Evolutionary conservation across 2,888 invertebrate genomes (phyloP).

Genomic region (Amiota minor): DNA sequence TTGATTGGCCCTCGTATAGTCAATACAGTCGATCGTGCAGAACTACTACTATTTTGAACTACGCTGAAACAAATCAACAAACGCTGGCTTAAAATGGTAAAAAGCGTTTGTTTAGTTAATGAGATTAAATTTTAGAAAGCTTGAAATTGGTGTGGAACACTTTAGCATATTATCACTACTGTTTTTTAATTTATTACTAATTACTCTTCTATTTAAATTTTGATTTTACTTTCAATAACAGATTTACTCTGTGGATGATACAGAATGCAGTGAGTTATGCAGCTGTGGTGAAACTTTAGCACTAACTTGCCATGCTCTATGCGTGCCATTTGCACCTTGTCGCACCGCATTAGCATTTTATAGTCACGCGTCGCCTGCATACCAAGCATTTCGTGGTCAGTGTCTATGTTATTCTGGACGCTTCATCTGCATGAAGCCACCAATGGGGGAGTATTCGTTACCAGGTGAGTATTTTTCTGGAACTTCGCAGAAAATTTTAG

Average conservation of each 20-base stretch:
- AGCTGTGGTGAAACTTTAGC: conserved; percentile 85
- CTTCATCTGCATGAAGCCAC: conserved; percentile 93
- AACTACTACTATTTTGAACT: too few relatives aligned
- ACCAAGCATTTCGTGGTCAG: conserved; percentile 90
- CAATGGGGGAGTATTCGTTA: conserved; percentile 77
- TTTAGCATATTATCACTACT: background rate
- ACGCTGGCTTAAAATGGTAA: background rate
- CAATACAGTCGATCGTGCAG: too few relatives aligned
- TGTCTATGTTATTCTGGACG: conserved; percentile 93
- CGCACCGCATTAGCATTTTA: conserved; percentile 91
- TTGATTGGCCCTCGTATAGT: too few relatives aligned
- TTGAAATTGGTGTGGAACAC: background rate
- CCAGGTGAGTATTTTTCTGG: conserved; percentile 64
- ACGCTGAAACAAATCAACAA: too few relatives aligned
- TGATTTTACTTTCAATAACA: conserved; percentile 47
- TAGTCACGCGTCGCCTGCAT: conserved; percentile 91
- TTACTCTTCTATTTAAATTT: conserved; percentile 22
- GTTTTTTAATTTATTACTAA: background rate
- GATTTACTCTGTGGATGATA: conserved; percentile 80
- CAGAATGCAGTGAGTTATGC: conserved; percentile 92
- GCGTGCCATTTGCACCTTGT: conserved; percentile 89
- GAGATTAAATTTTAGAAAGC: background rate
- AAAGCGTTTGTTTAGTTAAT: background rate
- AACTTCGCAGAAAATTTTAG: background rate
- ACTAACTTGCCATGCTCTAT: conserved; percentile 89